A percentile compares a stretch with the other conserved stretches of the same genome.
phyloP scores from a whole-genome alignment of 2,888 invertebrate genomes.

The Standfussiana lucernea region DNA sequence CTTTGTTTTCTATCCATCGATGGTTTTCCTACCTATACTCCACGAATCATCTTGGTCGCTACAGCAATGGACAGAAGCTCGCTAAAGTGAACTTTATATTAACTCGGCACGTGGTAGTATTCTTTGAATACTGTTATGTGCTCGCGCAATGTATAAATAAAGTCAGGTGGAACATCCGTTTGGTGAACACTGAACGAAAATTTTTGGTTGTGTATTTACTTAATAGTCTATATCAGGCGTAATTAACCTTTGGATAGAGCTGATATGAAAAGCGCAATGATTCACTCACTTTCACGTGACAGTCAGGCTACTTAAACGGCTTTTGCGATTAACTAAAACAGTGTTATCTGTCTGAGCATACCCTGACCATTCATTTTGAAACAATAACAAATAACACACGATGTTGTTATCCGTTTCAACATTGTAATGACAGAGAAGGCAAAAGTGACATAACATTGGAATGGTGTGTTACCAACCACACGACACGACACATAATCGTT shows the following conservation, averaged over 20 bases:
- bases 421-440: constrained; percentile 5
- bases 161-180: constrained; percentile 19
- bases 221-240: neutral
- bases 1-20: constrained; percentile 31
- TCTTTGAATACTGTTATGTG: constrained; percentile 23
- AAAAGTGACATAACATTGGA: constrained; percentile 27
- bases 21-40: neutral
- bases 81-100: constrained; percentile 18
- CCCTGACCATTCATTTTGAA: constrained; percentile 10
- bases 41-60: too few relatives aligned
- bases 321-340: neutral
- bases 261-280: constrained; percentile 1
- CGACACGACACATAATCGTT: neutral
- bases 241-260: constrained; percentile 25
- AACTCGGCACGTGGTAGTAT: constrained; percentile 5
- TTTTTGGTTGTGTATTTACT: constrained; percentile 17
- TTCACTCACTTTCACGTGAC: constrained; percentile 25
- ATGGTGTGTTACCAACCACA: constrained; percentile 8
- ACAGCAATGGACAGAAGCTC: constrained; percentile 35
- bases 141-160: constrained; percentile 32
- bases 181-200: neutral
- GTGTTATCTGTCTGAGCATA: neutral
- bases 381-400: constrained; percentile 35
- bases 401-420: constrained; percentile 35
- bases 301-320: neutral